Percentiles rank a stretch among this genome's conserved stretches.
Conservation (phyloP, 2,888 invertebrate genomes). For the Thecophora atra region DNA sequence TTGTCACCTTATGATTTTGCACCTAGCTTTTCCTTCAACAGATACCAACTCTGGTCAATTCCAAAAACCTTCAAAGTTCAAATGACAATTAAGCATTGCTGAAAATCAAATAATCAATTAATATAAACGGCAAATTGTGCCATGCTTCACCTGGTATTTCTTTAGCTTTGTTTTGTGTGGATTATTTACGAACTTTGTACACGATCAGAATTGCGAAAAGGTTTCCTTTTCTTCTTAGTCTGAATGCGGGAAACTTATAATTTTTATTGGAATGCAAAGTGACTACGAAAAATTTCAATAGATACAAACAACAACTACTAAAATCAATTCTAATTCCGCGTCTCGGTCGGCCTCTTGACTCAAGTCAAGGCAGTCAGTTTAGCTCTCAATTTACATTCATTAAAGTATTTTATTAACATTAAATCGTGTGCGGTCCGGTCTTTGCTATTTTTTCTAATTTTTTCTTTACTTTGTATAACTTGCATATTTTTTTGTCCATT, state of each 20-base stretch:
- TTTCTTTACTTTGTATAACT: neutral
- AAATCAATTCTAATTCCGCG: neutral
- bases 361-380: slow-evolving; percentile 6
- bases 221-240: neutral
- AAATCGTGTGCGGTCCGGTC: slow-evolving; percentile 13
- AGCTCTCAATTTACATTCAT: slow-evolving; percentile 14
- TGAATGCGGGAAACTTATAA: neutral
- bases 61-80: too few species aligned
- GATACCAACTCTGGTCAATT: too few species aligned
- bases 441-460: neutral
- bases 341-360: neutral
- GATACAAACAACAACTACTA: too few species aligned
- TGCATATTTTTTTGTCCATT: neutral
- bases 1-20: too few species aligned
- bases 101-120: too few species aligned
- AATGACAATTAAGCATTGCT: too few species aligned
- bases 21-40: too few species aligned
- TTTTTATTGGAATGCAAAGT: slow-evolving; percentile 18
- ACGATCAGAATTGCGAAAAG: too few species aligned
- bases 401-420: slow-evolving; percentile 1
- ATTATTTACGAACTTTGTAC: too few species aligned
- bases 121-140: too few species aligned
- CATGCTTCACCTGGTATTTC: too few species aligned
- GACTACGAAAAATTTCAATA: neutral
- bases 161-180: too few species aligned